These are phyloP conservation scores for Diarsia brunnea DNA, from an alignment of 2,888 invertebrate genomes.

Conservation along the genomic window DNA sequence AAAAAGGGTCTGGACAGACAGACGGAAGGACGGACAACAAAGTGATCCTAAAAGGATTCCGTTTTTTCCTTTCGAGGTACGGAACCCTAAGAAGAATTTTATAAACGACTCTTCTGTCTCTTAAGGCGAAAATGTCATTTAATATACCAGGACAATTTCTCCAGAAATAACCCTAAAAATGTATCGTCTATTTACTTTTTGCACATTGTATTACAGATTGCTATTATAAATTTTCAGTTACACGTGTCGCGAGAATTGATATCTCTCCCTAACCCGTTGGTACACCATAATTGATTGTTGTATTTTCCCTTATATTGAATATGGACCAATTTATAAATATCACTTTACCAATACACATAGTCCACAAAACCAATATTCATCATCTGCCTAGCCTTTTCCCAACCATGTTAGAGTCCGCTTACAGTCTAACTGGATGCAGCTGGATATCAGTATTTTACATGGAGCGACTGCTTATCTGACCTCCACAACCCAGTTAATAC, in stretches of 20 bases:
- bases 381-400: too few relatives aligned
- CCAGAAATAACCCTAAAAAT: not conserved
- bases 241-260: not conserved
- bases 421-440: not conserved
- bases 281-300: not conserved
- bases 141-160: not conserved
- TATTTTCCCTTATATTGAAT: not conserved
- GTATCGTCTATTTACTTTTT: not conserved
- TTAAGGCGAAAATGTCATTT: not conserved
- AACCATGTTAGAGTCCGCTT: too few relatives aligned
- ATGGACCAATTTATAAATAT: not conserved
- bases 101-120: not conserved
- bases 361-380: not conserved
- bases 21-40: too few relatives aligned
- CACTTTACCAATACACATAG: not conserved
- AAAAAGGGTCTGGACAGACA: too few relatives aligned
- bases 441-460: not conserved
- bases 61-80: too few relatives aligned
- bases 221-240: not conserved
- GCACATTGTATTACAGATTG: not conserved
- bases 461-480: not conserved
- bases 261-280: not conserved
- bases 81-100: too few relatives aligned
- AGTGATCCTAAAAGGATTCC: too few relatives aligned
- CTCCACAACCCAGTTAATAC: not conserved